Base-by-base conservation (phyloP, 2,797 vertebrate species). In the Tauraco hartlaubi region DNA sequence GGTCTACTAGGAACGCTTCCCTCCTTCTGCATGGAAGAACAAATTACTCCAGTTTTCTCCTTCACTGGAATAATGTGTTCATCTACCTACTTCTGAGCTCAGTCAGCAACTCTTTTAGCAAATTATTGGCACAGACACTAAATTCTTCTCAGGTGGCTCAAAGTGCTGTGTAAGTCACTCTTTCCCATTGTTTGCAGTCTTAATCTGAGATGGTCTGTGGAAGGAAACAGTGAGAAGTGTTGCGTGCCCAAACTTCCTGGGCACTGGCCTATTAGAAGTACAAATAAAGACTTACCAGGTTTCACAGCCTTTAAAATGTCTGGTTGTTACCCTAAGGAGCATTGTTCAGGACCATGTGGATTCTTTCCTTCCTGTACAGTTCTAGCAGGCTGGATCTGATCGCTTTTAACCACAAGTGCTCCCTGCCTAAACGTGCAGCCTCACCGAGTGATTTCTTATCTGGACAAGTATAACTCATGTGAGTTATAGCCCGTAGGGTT, bases 11-110 rank as follows among this genome's bases (percentile, higher is more conserved):
- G 51, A 87, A n/a, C 55, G 39, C n/a, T 75, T 62, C 35, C 55
- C 49, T 64, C 31, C 6, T 54, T 52, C 49, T 87, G n/a, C 26
- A 33, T 20, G 17, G 73, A 76, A 54, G 46, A 85, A 75, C 63
- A 87, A 85, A 84, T 84, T 68, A 69, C 28, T 79, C 12, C 35
- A 33, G n/a, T 51, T 85, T 75, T 64, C 35, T 76, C 43, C 37
- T 91, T 88, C 37, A 13, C 5, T 81, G 48, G 46, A 75, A 46
- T 59, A 52, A 88, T 10, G 6, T 55, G 71, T n/a, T 85, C 29
- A n/a, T 25, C 81, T n/a, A 2, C 21, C 20, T 52, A 5, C 51
- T 68, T 41, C 16, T 58, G 88, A 90, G 73, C 58, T 73, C 29
- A 58, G 44, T 8, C 71, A 64, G 37, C 14, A 62, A 23, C 41